Evolutionary conservation across 2,113 vertebrate species (phyloP).

Genomic region (Alaudala cheleensis): DNA sequence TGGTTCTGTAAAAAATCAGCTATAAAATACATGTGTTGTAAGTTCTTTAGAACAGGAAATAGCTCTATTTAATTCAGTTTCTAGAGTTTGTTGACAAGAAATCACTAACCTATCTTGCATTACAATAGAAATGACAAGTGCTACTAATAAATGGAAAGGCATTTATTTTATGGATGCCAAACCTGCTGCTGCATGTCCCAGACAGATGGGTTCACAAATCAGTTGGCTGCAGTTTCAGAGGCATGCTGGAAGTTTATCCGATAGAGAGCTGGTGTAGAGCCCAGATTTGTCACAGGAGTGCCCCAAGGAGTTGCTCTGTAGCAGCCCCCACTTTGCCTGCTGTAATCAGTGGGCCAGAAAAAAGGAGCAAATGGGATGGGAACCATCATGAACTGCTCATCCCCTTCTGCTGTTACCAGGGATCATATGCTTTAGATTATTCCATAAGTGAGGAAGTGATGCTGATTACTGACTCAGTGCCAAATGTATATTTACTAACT

Average conservation of each 20-base stretch:
- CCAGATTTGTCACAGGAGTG: background rate
- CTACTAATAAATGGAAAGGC: background rate
- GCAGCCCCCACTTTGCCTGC: background rate
- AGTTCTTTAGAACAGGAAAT: background rate
- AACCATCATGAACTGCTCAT: background rate
- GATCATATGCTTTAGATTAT: background rate
- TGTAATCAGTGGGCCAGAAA: background rate
- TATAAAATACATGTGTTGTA: background rate
- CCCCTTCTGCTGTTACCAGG: background rate
- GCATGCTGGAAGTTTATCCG: background rate
- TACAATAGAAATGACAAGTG: background rate
- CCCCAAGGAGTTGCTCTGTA: background rate
- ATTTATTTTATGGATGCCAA: background rate
- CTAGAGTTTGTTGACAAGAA: background rate
- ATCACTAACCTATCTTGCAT: background rate
- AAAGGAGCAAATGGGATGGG: background rate
- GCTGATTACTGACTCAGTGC: background rate
- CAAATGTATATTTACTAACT: background rate
- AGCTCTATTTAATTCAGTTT: background rate
- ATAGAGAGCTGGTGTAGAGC: background rate
- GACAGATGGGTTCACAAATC: constrained; percentile 36
- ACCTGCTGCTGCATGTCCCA: background rate
- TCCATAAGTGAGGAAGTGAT: background rate
- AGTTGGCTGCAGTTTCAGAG: background rate
- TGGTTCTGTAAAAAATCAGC: background rate